phyloP scores from a whole-genome alignment of 2,797 vertebrate species.

The Sciurus carolinensis region DNA sequence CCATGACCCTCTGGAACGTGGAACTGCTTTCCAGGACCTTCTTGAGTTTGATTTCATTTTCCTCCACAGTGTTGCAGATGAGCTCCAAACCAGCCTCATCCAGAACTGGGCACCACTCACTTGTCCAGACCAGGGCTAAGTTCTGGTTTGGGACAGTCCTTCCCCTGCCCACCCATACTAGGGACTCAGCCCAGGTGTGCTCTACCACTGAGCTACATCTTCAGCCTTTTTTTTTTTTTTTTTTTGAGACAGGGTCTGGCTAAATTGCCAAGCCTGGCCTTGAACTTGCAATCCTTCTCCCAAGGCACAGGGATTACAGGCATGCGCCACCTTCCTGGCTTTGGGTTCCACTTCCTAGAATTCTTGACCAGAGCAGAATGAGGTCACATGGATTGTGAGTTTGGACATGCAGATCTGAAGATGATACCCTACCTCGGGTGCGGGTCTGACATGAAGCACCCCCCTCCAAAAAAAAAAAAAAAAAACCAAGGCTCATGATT shows the following conservation, averaged over 20 bases:
- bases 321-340: background rate
- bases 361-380: too few species aligned
- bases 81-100: rapidly evolving
- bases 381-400: too few species aligned
- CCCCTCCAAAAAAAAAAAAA: too few species aligned
- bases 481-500: too few species aligned
- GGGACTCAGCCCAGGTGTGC: background rate
- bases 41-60: background rate
- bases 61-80: rapidly evolving
- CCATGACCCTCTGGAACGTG: rapidly evolving
- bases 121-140: background rate
- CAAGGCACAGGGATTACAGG: too few species aligned
- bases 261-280: background rate
- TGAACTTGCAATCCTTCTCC: rapidly evolving
- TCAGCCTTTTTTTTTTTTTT: background rate
- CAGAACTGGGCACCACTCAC: background rate
- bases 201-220: background rate
- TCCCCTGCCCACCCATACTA: background rate
- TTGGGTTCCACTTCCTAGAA: too few species aligned
- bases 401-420: too few species aligned
- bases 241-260: background rate
- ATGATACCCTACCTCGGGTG: too few species aligned
- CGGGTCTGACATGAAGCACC: too few species aligned
- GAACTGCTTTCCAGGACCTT: too few species aligned
- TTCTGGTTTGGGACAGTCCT: background rate